Conservation (phyloP, 2,888 invertebrate genomes). For the Cantharis lateralis region DNA sequence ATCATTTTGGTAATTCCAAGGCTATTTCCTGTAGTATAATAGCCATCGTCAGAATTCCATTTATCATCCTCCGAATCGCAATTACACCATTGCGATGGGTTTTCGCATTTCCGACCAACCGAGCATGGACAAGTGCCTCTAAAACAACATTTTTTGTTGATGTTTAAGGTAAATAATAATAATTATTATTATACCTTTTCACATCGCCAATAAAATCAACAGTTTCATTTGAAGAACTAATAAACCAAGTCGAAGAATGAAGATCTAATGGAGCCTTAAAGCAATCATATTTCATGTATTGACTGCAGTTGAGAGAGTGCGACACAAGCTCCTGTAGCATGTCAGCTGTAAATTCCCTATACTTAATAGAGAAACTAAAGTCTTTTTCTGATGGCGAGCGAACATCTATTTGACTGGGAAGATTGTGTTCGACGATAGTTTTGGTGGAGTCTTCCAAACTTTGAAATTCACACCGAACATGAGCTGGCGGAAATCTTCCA, state of each 20-base stretch:
- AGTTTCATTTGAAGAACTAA: slow-evolving; percentile 78
- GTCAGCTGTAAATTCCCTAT: slow-evolving; percentile 86
- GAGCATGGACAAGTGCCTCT: slow-evolving; percentile 77
- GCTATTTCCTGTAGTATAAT: slow-evolving; percentile 77
- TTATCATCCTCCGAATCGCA: slow-evolving; percentile 87
- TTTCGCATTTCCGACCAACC: slow-evolving; percentile 80
- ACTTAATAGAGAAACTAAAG: slow-evolving; percentile 84
- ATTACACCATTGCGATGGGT: slow-evolving; percentile 83
- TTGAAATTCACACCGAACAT: slow-evolving; percentile 91
- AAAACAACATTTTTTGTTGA: slow-evolving; percentile 34
- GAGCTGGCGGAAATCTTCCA: slow-evolving; percentile 88
- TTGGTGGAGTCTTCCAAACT: slow-evolving; percentile 83
- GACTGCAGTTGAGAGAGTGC: slow-evolving; percentile 86
- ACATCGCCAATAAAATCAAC: slow-evolving; percentile 82
- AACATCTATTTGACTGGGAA: slow-evolving; percentile 89
- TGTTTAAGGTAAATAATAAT: slow-evolving; percentile 14
- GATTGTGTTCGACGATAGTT: slow-evolving; percentile 87
- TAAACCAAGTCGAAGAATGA: slow-evolving; percentile 88
- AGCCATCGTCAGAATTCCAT: slow-evolving; percentile 89
- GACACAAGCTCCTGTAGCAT: slow-evolving; percentile 90
- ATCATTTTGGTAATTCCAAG: slow-evolving; percentile 90
- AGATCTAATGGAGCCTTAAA: slow-evolving; percentile 85
- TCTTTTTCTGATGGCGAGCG: slow-evolving; percentile 77
- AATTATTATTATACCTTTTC: slow-evolving; percentile 64
- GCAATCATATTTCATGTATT: slow-evolving; percentile 89